Evolutionary conservation across 2,797 vertebrate species (phyloP), one percentile per base, ranked within the genome.

Genomic region (Kryptolebias ocellatus): DNA sequence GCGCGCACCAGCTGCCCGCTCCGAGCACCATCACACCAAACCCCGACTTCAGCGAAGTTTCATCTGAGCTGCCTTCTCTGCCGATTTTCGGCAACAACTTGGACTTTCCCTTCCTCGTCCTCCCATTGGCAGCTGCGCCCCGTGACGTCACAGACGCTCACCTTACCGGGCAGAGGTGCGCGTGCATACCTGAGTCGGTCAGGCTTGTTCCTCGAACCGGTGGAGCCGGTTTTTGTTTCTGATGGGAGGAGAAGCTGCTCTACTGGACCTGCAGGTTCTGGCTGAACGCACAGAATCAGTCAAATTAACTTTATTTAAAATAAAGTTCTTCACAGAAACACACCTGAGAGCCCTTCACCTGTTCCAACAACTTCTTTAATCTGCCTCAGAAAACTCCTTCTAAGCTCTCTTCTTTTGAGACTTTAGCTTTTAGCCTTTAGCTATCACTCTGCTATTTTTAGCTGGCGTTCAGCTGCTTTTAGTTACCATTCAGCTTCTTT

Each of bases 1-100:
- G 92, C 74, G 84, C 83, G 87, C 95, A 96, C 61, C 93, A 91
- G 67, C 83, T 88, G 57, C 80, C 83, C 3, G 37, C 55, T 15
- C 57, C 15, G 61, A 50, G 28, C 54, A 9, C 64, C 87, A 88
- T 89, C 15, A 6, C 63, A 2, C 31, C 7, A 16, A 15, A 7
- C 16, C 17, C 12, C 17, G n/a, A 18, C 5, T 17, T 15, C 16
- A 28, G 27, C 2, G 7, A 42, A 5, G 31, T 8, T 59, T 53
- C 4, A 39, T 7, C 52, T 24, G 9, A 51, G 12, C 3, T 0
- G 0, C 1, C 31, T 0, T 31, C 31, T 42, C 39, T 42, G 37
- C 11, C 8, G 2, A 3, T 42, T 3, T 3, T 8, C 1, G 24
- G 3, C 24, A 7, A 3, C n/a, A 18, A 46, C 55, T 50, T 39